Conservation (phyloP, 2,113 vertebrate genomes). For the Rafetus swinhoei region DNA sequence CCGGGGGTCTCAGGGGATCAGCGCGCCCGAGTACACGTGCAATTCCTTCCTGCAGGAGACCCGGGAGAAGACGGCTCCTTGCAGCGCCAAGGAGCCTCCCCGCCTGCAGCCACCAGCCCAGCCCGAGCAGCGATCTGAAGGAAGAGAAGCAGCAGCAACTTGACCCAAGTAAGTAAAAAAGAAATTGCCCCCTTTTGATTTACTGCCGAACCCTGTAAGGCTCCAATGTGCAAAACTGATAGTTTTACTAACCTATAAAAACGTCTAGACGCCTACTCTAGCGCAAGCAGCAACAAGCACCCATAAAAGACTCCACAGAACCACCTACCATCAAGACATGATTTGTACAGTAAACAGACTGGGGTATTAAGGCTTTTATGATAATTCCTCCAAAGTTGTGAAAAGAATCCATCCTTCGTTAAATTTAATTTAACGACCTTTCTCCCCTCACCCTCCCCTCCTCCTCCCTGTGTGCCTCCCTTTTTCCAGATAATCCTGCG, state of each 20-base stretch:
- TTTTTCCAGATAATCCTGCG: slow-evolving; percentile 92
- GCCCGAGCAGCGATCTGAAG: slow-evolving; percentile 89
- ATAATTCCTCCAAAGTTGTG: slow-evolving; percentile 82
- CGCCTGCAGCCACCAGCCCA: slow-evolving; percentile 88
- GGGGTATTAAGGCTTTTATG: slow-evolving; percentile 81
- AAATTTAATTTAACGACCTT: slow-evolving; percentile 81
- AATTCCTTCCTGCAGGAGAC: slow-evolving; percentile 82
- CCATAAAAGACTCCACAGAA: slow-evolving; percentile 86
- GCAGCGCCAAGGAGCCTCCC: slow-evolving; percentile 75
- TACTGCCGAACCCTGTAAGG: slow-evolving; percentile 94
- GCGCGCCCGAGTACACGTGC: slow-evolving; percentile 84
- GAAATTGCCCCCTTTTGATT: slow-evolving; percentile 92
- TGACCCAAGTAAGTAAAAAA: slow-evolving; percentile 98
- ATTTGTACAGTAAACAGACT: slow-evolving; percentile 82
- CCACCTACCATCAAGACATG: slow-evolving; percentile 82
- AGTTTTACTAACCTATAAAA: slow-evolving; percentile 99
- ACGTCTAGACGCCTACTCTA: slow-evolving; percentile 92
- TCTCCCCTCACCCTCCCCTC: slow-evolving; percentile 38
- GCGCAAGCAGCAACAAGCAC: slow-evolving; percentile 85
- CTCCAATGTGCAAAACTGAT: slow-evolving; percentile 97
- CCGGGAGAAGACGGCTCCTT: slow-evolving; percentile 85
- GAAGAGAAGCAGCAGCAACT: slow-evolving; percentile 95
- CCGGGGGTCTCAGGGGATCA: slow-evolving; percentile 85
- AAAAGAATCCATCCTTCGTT: slow-evolving; percentile 81
- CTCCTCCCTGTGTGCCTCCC: slow-evolving; percentile 56